Percentiles rank a stretch among this genome's conserved stretches.
Evolutionary conservation across 1,140 invertebrate genomes (phyloP).

Genomic region (Ooceraea biroi): DNA sequence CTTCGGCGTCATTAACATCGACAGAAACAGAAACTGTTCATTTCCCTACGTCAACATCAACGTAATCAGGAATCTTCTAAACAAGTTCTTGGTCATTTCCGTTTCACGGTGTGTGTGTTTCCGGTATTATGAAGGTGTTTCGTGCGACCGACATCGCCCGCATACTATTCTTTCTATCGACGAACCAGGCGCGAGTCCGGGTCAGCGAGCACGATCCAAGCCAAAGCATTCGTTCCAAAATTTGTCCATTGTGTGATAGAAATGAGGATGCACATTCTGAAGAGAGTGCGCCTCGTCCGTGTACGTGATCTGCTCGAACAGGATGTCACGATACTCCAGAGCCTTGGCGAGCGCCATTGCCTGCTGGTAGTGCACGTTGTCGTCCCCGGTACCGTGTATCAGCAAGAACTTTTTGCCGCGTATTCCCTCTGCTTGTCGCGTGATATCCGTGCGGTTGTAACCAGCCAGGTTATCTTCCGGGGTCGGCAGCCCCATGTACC

Average conservation of each 20-base stretch:
- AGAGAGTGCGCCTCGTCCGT: constrained; percentile 89
- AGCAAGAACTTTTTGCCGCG: constrained; percentile 88
- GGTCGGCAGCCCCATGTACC: constrained; percentile 89
- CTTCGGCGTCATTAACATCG: no score
- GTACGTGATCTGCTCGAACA: constrained; percentile 88
- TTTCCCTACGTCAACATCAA: no score
- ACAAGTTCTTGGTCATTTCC: no score
- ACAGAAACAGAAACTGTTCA: no score
- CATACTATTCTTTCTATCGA: background rate
- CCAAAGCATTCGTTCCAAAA: constrained; percentile 88
- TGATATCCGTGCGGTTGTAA: constrained; percentile 87
- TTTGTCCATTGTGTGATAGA: constrained; percentile 89
- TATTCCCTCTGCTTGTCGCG: constrained; percentile 86
- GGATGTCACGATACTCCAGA: constrained; percentile 88
- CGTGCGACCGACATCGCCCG: background rate
- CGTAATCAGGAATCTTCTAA: no score
- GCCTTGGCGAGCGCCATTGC: constrained; percentile 88
- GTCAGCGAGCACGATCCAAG: constrained; percentile 40
- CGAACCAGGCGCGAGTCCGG: background rate
- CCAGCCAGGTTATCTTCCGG: constrained; percentile 86
- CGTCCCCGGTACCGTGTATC: constrained; percentile 89
- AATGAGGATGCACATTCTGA: constrained; percentile 86
- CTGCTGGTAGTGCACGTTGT: constrained; percentile 91
- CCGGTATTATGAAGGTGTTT: background rate
- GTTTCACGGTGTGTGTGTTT: background rate